phyloP scores from a whole-genome alignment of 2,797 vertebrate species.

The Acestrorhynchus altus region DNA sequence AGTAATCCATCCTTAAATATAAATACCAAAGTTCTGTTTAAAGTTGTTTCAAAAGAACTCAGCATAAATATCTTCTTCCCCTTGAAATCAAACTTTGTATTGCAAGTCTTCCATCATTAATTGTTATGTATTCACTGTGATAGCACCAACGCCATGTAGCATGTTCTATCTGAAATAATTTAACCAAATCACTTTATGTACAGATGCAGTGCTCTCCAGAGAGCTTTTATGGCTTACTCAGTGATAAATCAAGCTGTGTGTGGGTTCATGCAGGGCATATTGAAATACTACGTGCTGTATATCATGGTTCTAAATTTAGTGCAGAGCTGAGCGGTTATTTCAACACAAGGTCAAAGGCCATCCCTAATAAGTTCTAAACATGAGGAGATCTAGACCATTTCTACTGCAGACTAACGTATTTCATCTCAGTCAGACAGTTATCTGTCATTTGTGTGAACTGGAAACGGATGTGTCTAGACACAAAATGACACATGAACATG shows the following conservation, averaged over 20 bases:
- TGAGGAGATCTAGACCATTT: not conserved
- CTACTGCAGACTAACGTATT: not conserved
- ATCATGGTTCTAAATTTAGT: not conserved
- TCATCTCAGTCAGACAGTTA: not conserved
- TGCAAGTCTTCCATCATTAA: not conserved
- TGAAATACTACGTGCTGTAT: not conserved
- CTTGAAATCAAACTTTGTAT: not conserved
- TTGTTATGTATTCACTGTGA: not conserved
- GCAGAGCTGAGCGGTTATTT: not conserved
- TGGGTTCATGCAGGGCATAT: not conserved
- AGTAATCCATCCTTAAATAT: too few relatives aligned
- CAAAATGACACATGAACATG: not conserved
- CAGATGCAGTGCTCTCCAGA: not conserved
- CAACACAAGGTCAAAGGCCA: not conserved
- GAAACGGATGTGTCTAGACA: not conserved
- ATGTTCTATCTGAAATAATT: not conserved
- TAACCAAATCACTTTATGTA: not conserved
- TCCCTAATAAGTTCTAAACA: not conserved
- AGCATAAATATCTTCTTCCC: not conserved
- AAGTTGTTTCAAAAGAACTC: too few relatives aligned
- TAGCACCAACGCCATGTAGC: not conserved
- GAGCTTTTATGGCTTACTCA: not conserved
- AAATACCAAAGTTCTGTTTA: too few relatives aligned
- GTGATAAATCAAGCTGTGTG: not conserved
- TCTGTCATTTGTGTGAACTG: conserved; percentile 5